Evolutionary conservation across 2,888 invertebrate genomes (phyloP), one percentile per base, ranked within the genome.

Genomic region (Tenthredo amoena): DNA sequence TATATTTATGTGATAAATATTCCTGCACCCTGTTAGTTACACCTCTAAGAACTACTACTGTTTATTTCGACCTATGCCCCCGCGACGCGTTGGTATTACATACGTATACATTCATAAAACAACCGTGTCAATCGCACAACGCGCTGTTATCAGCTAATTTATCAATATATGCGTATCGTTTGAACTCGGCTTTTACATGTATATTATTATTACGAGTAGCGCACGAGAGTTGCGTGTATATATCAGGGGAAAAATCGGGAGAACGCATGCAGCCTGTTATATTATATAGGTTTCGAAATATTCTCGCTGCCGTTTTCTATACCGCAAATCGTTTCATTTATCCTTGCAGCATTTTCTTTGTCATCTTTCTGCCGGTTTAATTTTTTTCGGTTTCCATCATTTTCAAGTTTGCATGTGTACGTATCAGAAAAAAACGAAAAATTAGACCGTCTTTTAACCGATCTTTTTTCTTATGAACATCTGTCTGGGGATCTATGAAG

Each of bases 1-100:
- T n/a, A n/a, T n/a, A n/a, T 65, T 81, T 81, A 81, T 65, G 62
- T 50, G 81, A 81, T 81, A 81, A 62, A 65, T 81, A 81, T 65
- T 65, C 62, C 65, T 21, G 26, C 81, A 77, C 77, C 77, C 77
- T 77, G 77, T 58, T 81, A 34, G 62, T 62, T 65, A 81, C 62
- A 81, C 81, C 62, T 62, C 77, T 21, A 62, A 21, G 47, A 58
- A 55, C 15, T 15, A 79, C 76, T 58, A 37, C 79, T 58, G 79
- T 79, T 79, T 79, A 65, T 62, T 65, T 81, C 81, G 65, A 62
- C 81, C 62, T 65, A 43, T 65, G 43, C 40, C 62, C 62, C 15
- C 7, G n/a, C 47, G 47, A 47, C 47, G 34, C 34, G 37, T 71
- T 50, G 2, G 31, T 62, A 40, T 62, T 77, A 77, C 31, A 26